Evolutionary conservation across 2,888 invertebrate genomes (phyloP).

Genomic region (Erannis defoliaria): DNA sequence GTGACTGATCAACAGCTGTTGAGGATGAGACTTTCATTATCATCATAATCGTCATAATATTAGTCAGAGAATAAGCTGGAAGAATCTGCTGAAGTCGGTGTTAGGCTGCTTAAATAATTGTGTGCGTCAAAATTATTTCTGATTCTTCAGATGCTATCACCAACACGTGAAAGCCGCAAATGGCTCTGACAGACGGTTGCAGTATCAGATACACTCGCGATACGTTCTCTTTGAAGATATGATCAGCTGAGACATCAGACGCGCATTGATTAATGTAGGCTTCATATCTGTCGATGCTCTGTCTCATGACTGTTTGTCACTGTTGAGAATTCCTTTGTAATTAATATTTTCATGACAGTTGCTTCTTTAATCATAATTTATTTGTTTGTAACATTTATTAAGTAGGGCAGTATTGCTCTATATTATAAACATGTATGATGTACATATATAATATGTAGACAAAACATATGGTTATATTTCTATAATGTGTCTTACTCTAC

Average conservation of each 20-base stretch:
- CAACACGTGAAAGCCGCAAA: constrained; percentile 13
- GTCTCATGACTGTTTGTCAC: constrained; percentile 20
- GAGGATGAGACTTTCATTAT: not conserved
- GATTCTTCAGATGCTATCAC: constrained; percentile 16
- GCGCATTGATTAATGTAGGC: constrained; percentile 24
- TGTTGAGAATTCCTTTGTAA: constrained; percentile 24
- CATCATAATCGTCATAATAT: too few species aligned
- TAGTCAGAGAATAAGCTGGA: not conserved
- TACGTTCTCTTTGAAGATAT: constrained; percentile 30
- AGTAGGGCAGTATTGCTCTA: constrained; percentile 1
- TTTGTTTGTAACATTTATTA: constrained; percentile 6
- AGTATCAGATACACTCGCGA: constrained; percentile 25
- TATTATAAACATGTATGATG: not conserved
- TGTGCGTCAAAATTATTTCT: constrained; percentile 14
- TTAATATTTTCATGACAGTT: constrained; percentile 20
- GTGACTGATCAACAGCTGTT: constrained; percentile 73
- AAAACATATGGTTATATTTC: too few species aligned
- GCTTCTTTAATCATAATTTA: constrained; percentile 10
- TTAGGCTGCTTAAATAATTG: not conserved
- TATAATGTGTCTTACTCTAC: too few species aligned
- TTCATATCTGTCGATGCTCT: constrained; percentile 28
- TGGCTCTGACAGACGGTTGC: constrained; percentile 12
- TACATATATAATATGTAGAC: too few species aligned
- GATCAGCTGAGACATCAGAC: constrained; percentile 28
- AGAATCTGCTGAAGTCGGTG: not conserved